A percentile compares a stretch with the other conserved stretches of the same genome.
Conservation (phyloP, 2,113 vertebrate species). For the Aythya baeri region DNA sequence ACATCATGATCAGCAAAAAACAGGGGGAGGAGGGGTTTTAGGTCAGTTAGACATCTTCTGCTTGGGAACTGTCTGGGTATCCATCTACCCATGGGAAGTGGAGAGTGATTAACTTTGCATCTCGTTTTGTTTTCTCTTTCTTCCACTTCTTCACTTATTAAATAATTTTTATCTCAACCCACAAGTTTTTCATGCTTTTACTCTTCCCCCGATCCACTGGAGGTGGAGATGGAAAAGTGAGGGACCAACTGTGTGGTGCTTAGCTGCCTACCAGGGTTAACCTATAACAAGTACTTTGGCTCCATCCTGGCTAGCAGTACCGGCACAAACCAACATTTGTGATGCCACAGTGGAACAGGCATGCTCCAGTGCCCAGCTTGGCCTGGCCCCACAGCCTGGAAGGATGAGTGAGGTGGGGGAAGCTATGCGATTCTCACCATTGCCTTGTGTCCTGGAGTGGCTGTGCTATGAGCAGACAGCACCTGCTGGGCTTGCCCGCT, state of each 20-base stretch:
- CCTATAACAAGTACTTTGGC: background rate
- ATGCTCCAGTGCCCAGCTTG: background rate
- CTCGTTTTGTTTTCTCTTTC: background rate
- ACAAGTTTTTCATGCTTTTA: background rate
- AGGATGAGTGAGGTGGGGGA: background rate
- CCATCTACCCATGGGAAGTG: background rate
- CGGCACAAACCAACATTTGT: background rate
- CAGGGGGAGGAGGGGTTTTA: background rate
- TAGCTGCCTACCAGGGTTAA: background rate
- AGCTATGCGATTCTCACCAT: fast-evolving
- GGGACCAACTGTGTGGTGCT: background rate
- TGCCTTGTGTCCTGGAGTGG: fast-evolving
- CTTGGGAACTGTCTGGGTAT: background rate
- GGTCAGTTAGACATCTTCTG: background rate
- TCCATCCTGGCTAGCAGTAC: background rate
- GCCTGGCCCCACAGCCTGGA: background rate
- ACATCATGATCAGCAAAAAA: background rate
- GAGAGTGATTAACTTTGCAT: background rate
- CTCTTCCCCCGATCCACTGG: background rate
- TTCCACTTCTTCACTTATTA: background rate
- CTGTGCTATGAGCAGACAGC: background rate
- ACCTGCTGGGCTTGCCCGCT: fast-evolving
- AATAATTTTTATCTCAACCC: background rate
- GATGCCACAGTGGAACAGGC: background rate
- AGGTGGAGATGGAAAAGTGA: background rate